Conservation (phyloP, 2,888 invertebrate genomes). For the Eristalis pertinax region DNA sequence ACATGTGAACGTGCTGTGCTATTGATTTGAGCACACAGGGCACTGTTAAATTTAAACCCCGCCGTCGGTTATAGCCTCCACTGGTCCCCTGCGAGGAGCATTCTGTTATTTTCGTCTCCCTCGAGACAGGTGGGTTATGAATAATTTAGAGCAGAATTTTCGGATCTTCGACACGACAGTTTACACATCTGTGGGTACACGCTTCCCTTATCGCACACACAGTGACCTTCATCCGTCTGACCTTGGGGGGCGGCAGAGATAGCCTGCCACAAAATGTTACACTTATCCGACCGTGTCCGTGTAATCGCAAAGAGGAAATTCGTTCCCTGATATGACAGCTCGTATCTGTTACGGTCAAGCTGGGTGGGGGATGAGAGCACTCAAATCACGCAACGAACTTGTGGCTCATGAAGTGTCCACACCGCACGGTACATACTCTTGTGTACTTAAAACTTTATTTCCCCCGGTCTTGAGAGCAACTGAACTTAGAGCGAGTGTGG, state of each 20-base stretch:
- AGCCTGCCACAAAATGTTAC: background rate
- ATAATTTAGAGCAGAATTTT: conserved; percentile 33
- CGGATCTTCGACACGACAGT: background rate
- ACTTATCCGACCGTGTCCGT: background rate
- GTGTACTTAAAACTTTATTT: background rate
- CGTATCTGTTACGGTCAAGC: background rate
- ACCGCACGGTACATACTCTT: background rate
- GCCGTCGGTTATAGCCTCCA: conserved; percentile 12
- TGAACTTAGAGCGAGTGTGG: background rate
- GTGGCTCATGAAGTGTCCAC: background rate
- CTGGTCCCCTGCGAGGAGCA: conserved; percentile 14
- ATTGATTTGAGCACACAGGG: conserved; percentile 58
- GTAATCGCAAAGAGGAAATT: background rate
- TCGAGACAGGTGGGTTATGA: conserved; percentile 34
- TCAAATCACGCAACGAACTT: background rate
- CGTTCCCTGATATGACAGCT: background rate
- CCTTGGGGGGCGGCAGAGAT: background rate
- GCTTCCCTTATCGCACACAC: background rate
- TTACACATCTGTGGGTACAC: background rate
- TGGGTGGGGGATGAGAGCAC: background rate
- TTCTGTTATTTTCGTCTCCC: conserved; percentile 7
- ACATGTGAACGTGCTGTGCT: conserved; percentile 42
- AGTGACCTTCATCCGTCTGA: background rate
- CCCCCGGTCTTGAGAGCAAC: background rate
- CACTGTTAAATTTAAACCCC: conserved; percentile 28